Base-by-base conservation (phyloP, 2,888 invertebrate species). In the Macaria notata region DNA sequence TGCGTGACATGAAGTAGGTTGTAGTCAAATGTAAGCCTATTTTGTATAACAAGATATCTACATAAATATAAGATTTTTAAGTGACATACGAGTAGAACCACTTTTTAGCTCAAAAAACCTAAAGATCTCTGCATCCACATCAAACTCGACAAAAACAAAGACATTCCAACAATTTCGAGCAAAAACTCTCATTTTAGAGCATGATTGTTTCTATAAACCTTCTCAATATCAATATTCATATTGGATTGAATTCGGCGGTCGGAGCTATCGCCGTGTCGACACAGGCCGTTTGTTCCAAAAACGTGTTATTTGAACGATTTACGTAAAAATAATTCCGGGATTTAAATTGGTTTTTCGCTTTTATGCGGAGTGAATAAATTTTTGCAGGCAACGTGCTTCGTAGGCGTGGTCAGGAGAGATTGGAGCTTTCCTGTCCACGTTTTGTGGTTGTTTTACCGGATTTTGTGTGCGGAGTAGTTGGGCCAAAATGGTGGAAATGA, bases 251-350 rank as follows among this genome's bases (percentile, higher is more conserved):
- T 43, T 8, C 49, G 43, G 45, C 54, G 49, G 42, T 49, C 54
- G 43, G 36, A 46, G 59, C 57, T 48, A 58, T 56, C 63, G 43
- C 51, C 44, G 31, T 49, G 53, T 46, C 52, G 54, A 29, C 61
- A 57, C 49, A 56, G 55, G 42, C 42, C 52, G 57, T 53, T 51
- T 48, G 52, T 52, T 39, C 50, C 39, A 47, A 63, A 56, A 62
- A 56, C 59, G 55, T 60, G 60, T 62, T 62, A 55, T 59, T 63
- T 63, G 59, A 51, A 41, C 61, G 65, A 61, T 53, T 60, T 60
- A 59, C 58, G 54, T 46, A 54, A 59, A 63, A 63, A 60, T 62
- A 50, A 60, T 65, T 65, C 62, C 60, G 33, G n/a, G 50, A 62
- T 62, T 59, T 62, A 57, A 65, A 65, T 62, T 65, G 62, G 56